These are phyloP conservation scores for Danaus chrysippus DNA, from an alignment of 2,888 invertebrate species.

Conservation along the genomic window DNA sequence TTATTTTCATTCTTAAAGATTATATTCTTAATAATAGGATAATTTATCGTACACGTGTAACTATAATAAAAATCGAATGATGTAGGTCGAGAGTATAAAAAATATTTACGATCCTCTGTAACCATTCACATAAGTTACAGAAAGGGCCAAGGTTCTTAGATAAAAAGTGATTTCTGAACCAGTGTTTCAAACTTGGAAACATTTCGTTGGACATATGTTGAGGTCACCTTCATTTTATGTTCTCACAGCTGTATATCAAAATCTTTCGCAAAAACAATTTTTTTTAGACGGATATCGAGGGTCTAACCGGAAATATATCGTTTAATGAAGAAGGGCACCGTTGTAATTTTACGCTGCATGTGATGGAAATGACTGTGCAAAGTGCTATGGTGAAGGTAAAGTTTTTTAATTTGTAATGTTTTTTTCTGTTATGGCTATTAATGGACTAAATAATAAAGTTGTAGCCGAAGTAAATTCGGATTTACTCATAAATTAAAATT, in stretches of 20 bases:
- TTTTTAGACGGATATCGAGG: constrained; percentile 91
- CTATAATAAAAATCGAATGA: constrained; percentile 19
- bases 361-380: constrained; percentile 96
- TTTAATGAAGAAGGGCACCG: constrained; percentile 94
- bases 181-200: constrained; percentile 35
- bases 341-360: constrained; percentile 92
- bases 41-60: constrained; percentile 10
- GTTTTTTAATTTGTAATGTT: constrained; percentile 13
- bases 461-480: too few species aligned
- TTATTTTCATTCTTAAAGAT: background rate
- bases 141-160: constrained; percentile 31
- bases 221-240: constrained; percentile 37
- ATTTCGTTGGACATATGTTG: constrained; percentile 38
- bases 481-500: too few species aligned
- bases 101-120: constrained; percentile 28
- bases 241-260: constrained; percentile 29
- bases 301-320: constrained; percentile 93
- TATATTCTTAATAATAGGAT: constrained; percentile 3
- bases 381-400: constrained; percentile 92
- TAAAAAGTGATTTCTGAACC: constrained; percentile 37
- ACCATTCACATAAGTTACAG: constrained; percentile 33
- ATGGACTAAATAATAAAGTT: too few species aligned
- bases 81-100: constrained; percentile 20
- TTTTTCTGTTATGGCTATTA: background rate
- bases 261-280: constrained; percentile 20